Conservation (phyloP, 1,140 invertebrate species). For the Prorops nasuta region DNA sequence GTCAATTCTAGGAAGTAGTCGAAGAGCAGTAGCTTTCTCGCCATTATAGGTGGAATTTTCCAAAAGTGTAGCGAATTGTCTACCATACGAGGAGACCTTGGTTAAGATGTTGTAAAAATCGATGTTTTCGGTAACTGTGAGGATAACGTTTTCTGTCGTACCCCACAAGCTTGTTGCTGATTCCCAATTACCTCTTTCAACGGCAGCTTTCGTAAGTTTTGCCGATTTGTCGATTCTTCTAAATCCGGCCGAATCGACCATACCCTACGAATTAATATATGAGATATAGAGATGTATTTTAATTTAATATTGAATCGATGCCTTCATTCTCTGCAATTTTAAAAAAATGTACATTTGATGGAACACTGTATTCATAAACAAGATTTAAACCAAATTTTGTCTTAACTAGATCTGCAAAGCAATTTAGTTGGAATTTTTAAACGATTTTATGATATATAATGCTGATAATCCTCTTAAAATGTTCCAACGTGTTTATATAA, state of each 20-base stretch:
- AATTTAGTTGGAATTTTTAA: no score
- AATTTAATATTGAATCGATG: no score
- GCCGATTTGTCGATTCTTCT: slow-evolving; percentile 57
- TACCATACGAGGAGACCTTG: slow-evolving; percentile 31
- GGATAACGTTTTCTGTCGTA: slow-evolving; percentile 62
- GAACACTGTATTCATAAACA: neutral
- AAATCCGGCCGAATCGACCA: slow-evolving; percentile 64
- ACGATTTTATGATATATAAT: no score
- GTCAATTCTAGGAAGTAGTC: slow-evolving; percentile 12
- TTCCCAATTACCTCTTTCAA: slow-evolving; percentile 58
- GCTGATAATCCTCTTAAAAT: no score
- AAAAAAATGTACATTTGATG: neutral
- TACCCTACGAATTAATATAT: slow-evolving; percentile 48
- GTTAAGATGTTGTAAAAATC: slow-evolving; percentile 81
- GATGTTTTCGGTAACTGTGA: slow-evolving; percentile 61
- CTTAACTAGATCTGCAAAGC: no score
- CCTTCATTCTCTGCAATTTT: no score
- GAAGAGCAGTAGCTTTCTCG: neutral
- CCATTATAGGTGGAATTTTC: no score
- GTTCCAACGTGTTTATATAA: no score
- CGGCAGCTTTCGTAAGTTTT: slow-evolving; percentile 52
- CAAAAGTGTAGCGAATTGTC: no score
- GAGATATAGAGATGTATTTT: no score
- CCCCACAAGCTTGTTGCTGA: slow-evolving; percentile 67
- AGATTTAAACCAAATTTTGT: neutral